phyloP scores from a whole-genome alignment of 1,140 invertebrate genomes.

The Sarcophaga peregrina region DNA sequence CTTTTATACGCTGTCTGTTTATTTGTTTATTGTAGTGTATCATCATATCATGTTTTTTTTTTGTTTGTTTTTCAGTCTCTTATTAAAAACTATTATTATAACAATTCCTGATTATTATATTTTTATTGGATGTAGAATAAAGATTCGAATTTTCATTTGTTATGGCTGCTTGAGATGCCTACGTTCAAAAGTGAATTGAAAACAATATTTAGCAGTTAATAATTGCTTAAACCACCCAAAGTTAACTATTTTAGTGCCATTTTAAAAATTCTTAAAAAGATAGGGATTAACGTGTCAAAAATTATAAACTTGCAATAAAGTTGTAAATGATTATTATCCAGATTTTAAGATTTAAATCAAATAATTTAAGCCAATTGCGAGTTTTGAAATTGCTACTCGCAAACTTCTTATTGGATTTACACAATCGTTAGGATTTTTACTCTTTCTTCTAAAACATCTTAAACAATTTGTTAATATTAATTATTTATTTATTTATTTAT shows the following conservation, averaged over 20 bases:
- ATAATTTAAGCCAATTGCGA: too few species aligned
- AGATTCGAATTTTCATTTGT: background rate
- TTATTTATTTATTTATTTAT: too few species aligned
- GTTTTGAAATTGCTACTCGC: too few species aligned
- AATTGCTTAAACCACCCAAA: background rate
- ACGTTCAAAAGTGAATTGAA: background rate
- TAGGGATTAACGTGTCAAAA: too few species aligned
- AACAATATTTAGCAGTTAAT: background rate
- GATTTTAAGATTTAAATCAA: too few species aligned
- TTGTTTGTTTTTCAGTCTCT: background rate
- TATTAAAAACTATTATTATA: conserved; percentile 13
- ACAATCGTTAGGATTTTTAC: too few species aligned
- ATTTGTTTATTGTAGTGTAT: background rate
- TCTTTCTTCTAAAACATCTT: too few species aligned
- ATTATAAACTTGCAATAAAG: too few species aligned
- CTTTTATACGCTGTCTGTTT: background rate
- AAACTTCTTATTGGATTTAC: too few species aligned
- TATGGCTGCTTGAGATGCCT: background rate
- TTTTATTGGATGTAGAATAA: conserved; percentile 24
- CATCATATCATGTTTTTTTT: background rate
- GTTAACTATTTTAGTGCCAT: background rate
- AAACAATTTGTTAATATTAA: too few species aligned
- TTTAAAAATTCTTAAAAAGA: too few species aligned
- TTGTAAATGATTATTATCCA: too few species aligned
- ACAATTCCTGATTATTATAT: conserved; percentile 24